Conservation (phyloP, 2,113 vertebrate species). For the Lethenteron reissneri region DNA sequence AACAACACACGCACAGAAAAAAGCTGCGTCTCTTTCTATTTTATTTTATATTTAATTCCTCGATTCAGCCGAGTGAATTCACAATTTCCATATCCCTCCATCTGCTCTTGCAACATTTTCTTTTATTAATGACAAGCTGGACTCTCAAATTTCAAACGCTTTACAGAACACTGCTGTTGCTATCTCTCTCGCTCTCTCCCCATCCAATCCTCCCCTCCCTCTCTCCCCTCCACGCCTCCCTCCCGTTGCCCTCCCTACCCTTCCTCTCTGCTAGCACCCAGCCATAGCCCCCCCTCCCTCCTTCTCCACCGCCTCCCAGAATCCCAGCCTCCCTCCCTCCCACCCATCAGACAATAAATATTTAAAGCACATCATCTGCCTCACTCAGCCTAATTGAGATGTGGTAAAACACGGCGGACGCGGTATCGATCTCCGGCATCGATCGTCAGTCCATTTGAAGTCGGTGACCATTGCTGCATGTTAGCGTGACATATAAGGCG, state of each 20-base stretch:
- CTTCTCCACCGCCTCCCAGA: neutral
- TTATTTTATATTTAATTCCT: no score
- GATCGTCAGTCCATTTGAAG: slow-evolving; percentile 6
- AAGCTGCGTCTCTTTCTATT: no score
- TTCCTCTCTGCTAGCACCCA: neutral
- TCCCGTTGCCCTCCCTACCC: neutral
- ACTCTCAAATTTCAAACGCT: no score
- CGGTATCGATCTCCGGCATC: neutral
- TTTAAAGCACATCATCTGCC: slow-evolving; percentile 5
- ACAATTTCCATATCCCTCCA: no score
- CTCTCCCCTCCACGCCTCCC: neutral
- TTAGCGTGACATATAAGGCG: neutral
- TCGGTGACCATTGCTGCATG: neutral
- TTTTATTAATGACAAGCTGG: no score
- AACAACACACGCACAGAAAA: no score
- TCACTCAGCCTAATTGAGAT: slow-evolving; percentile 5
- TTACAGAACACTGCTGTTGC: no score
- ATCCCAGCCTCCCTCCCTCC: neutral
- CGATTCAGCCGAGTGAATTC: no score
- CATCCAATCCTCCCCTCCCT: neutral
- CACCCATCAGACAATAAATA: slow-evolving; percentile 4
- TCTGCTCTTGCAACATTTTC: no score
- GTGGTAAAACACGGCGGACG: slow-evolving; percentile 4
- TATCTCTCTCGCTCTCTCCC: no score
- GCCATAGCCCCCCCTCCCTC: neutral